phyloP scores from a whole-genome alignment of 2,113 vertebrate species.

The Chrysemys picta region DNA sequence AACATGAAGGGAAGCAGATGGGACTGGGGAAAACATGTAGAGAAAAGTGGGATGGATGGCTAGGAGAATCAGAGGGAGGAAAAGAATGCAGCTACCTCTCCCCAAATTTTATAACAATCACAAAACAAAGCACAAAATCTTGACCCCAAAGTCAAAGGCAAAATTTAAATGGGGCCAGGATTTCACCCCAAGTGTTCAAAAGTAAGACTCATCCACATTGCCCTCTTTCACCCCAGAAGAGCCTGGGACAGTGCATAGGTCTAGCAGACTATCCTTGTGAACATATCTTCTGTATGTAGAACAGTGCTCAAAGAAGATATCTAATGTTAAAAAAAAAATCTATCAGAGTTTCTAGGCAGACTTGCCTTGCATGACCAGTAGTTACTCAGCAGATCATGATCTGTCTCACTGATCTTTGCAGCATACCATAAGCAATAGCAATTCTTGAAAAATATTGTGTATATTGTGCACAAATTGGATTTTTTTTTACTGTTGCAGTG shows the following conservation, averaged over 20 bases:
- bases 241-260: background rate
- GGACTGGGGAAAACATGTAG: background rate
- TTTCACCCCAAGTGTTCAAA: background rate
- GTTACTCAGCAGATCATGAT: background rate
- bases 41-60: too few relatives aligned
- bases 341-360: background rate
- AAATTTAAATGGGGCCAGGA: background rate
- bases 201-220: too few relatives aligned
- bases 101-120: background rate
- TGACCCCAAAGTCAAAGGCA: too few relatives aligned
- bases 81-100: background rate
- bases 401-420: background rate
- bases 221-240: background rate
- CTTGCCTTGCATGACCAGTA: background rate
- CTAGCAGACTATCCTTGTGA: background rate
- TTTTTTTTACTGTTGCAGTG: background rate
- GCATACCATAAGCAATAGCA: background rate
- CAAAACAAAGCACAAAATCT: too few relatives aligned
- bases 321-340: background rate
- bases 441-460: background rate
- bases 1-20: too few relatives aligned
- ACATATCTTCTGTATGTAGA: background rate
- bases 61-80: background rate
- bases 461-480: background rate
- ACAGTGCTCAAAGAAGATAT: background rate